phyloP scores from a whole-genome alignment of 2,113 vertebrate species.

The Electrona antarctica region DNA sequence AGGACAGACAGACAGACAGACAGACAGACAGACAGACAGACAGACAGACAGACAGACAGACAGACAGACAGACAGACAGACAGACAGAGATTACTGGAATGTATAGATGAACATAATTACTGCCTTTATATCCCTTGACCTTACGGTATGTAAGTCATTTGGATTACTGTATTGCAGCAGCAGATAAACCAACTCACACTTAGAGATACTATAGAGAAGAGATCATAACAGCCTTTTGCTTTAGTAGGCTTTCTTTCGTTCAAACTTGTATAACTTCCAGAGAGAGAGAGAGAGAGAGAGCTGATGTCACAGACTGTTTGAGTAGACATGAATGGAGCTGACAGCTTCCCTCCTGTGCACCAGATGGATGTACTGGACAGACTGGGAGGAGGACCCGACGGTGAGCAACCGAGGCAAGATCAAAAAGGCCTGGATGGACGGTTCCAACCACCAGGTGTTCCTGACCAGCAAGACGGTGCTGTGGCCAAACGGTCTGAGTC shows the following conservation, averaged over 20 bases:
- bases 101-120: too few species aligned
- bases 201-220: background rate
- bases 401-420: slow-evolving; percentile 96
- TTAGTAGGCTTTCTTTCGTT: background rate
- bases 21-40: too few species aligned
- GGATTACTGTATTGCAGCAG: background rate
- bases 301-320: too few species aligned
- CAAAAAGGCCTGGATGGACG: slow-evolving; percentile 97
- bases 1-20: too few species aligned
- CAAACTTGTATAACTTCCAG: background rate
- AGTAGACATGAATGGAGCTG: background rate
- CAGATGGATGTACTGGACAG: slow-evolving; percentile 99
- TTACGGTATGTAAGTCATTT: background rate
- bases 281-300: too few species aligned
- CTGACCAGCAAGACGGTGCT: slow-evolving; percentile 94
- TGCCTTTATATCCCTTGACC: too few species aligned
- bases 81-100: too few species aligned
- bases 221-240: background rate
- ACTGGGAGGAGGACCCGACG: slow-evolving; percentile 97
- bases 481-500: slow-evolving; percentile 95
- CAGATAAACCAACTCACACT: background rate
- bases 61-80: too few species aligned
- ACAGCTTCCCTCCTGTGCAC: slow-evolving; percentile 3
- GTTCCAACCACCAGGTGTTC: slow-evolving; percentile 90
- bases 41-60: too few species aligned